These are phyloP conservation scores for Triplophysa bombifrons DNA, from an alignment of 2,797 vertebrate genomes.

Conservation along the genomic window DNA sequence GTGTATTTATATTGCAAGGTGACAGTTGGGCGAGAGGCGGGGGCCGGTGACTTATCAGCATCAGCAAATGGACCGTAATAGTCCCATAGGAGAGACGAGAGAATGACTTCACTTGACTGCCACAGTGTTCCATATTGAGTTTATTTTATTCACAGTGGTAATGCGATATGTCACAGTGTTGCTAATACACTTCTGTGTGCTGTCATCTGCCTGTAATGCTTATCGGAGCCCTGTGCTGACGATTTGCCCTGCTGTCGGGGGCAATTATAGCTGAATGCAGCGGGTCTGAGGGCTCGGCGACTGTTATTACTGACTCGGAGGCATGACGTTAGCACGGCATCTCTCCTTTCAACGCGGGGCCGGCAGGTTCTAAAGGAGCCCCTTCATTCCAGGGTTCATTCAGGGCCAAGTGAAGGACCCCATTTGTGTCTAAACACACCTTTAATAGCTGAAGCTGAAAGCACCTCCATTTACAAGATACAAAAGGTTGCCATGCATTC, in stretches of 20 bases:
- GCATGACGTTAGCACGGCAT: conserved; percentile 64
- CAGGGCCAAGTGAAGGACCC: conserved; percentile 56
- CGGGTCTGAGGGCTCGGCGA: conserved; percentile 82
- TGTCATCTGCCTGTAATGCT: conserved; percentile 99
- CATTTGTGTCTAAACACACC: conserved; percentile 61
- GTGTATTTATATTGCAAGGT: conserved; percentile 48
- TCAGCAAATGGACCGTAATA: conserved; percentile 91
- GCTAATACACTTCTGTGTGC: conserved; percentile 94
- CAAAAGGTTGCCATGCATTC: conserved; percentile 25
- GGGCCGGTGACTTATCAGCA: conserved; percentile 81
- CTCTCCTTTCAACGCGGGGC: conserved; percentile 57
- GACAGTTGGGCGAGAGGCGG: conserved; percentile 23
- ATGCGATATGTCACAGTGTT: conserved; percentile 96
- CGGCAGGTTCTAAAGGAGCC: conserved; percentile 63
- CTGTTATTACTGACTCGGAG: conserved; percentile 65
- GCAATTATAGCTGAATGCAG: conserved; percentile 94
- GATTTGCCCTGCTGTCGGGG: conserved; percentile 97
- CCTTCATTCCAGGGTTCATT: conserved; percentile 53
- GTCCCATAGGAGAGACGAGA: conserved; percentile 84
- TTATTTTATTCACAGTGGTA: conserved; percentile 99
- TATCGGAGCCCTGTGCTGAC: conserved; percentile 93
- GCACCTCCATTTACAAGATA: conserved; percentile 15
- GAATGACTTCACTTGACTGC: conserved; percentile 91
- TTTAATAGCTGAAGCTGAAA: conserved; percentile 47
- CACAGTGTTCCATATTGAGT: conserved; percentile 92